phyloP scores from a whole-genome alignment of 2,888 invertebrate genomes.

The Nowickia ferox region DNA sequence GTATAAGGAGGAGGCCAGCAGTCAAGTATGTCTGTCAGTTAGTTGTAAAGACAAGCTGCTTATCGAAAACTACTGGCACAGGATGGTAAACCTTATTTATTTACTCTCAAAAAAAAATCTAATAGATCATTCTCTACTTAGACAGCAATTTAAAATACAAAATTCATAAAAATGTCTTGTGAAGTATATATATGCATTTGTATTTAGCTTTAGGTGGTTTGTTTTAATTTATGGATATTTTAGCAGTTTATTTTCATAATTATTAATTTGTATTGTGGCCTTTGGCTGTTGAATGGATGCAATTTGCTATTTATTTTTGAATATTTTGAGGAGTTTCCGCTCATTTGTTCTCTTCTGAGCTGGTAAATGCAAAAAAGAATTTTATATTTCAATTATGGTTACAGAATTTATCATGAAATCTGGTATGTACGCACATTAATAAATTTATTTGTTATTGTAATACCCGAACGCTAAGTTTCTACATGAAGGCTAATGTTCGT shows the following conservation, averaged over 20 bases:
- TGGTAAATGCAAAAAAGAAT: too few relatives aligned
- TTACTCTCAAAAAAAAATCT: not conserved
- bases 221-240: constrained; percentile 9
- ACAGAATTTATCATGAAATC: too few relatives aligned
- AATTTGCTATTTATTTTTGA: constrained; percentile 17
- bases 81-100: constrained; percentile 21
- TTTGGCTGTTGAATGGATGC: constrained; percentile 39
- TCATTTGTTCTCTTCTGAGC: too few relatives aligned
- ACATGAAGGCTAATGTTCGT: too few relatives aligned
- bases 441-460: too few relatives aligned
- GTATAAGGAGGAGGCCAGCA: constrained; percentile 47
- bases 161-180: constrained; percentile 28
- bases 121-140: constrained; percentile 25
- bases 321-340: not conserved
- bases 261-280: constrained; percentile 38
- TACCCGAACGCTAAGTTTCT: too few relatives aligned
- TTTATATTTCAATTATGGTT: too few relatives aligned
- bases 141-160: constrained; percentile 31
- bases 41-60: constrained; percentile 26
- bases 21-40: constrained; percentile 56
- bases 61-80: constrained; percentile 23
- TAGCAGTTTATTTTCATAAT: constrained; percentile 48
- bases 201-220: constrained; percentile 50
- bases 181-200: not conserved
- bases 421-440: too few relatives aligned